Base-by-base conservation (phyloP, 2,113 vertebrate species). In the Rafetus swinhoei region DNA sequence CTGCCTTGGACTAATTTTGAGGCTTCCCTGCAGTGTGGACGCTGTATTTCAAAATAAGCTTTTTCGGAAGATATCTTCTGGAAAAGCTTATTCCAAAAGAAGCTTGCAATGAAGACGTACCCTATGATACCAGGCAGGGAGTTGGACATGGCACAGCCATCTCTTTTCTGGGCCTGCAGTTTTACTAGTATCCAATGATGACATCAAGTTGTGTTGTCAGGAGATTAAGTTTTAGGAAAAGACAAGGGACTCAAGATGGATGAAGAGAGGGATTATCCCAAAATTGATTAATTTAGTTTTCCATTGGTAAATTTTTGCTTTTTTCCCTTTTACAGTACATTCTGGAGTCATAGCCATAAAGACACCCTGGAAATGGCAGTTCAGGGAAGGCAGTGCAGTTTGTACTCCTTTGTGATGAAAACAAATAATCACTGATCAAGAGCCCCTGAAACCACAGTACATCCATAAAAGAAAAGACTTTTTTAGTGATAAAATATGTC, bases 401-500 rank as follows among this genome's bases (percentile, higher is more conserved):
- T 92, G 82, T 35, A 82, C 1, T 82, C 82, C 14, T 1, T 11
- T 90, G 29, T 92, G 27, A 72, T 91, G 93, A 90, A 95, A 93
- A 91, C 50, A 10, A 54, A 22, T 45, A 29, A 82, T 76, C 56
- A 24, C 11, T 79, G 79, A 74, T 82, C 62, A 90, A 81, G 86
- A 95, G 24, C 76, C 77, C 80, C 76, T 45, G 76, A 89, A 93
- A 55, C 72, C 55, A 57, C 65, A 62, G 72, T 52, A 79, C 6
- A 84, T 74, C 25, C 3, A 1, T 45, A 95, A 94, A 89, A 86
- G 57, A 35, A 57, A 95, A 91, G 86, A 93, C 4, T 12, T 25
- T 85, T 79, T 91, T 93, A 82, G 81, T 82, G 62, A 83, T 92
- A 92, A 80, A 95, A 72, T 54, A 45, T 29, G 25, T 89, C 85